Evolutionary conservation across 2,113 vertebrate genomes (phyloP), one percentile per base, ranked within the genome.

Genomic region (Tapirus terrestris): DNA sequence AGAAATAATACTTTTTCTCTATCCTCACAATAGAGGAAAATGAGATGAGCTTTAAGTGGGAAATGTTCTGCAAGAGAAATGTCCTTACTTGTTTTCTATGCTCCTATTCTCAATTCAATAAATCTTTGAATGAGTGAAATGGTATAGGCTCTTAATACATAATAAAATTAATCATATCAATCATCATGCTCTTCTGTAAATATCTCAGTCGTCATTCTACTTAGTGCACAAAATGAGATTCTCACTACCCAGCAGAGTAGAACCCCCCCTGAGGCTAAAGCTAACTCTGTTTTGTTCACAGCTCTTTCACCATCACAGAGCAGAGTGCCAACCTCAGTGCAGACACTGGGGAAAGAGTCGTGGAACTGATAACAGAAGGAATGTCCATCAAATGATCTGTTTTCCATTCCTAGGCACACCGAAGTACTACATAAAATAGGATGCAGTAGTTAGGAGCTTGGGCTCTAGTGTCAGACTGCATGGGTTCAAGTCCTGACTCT

Each of bases 121-220:
- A 95, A 88, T 92, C 75, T 93, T 43, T 86, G 96, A 97, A 93
- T 91, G 93, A 95, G 75, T 53, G 83, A 95, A 96, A 93, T 58
- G 48, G 53, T 86, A 94, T 27, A 92, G 95, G 96, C 83, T 97
- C 96, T 97, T 94, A 72, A 88, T 87, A 87, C 93, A 95, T 97
- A 96, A 97, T 94, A 81, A 96, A 93, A 96, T 96, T 80, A 96
- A 97, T 97, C 83, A 79, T 95, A 95, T 96, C 95, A 88, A 3
- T 95, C 97, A 65, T 87, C 84, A 45, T 1, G 8, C 23, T 85
- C 45, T 60, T 29, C 81, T 87, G 70, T 61, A 87, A 95, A 86
- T 39, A 89, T 65, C 83, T 93, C 89, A 43, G 4, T 90, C 83
- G 48, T 83, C 89, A 7, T 58, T 73, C 58, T 53, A 73, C 86